Base-by-base conservation (phyloP, 2,888 invertebrate species). In the Lepidocyrtinus sp. region DNA sequence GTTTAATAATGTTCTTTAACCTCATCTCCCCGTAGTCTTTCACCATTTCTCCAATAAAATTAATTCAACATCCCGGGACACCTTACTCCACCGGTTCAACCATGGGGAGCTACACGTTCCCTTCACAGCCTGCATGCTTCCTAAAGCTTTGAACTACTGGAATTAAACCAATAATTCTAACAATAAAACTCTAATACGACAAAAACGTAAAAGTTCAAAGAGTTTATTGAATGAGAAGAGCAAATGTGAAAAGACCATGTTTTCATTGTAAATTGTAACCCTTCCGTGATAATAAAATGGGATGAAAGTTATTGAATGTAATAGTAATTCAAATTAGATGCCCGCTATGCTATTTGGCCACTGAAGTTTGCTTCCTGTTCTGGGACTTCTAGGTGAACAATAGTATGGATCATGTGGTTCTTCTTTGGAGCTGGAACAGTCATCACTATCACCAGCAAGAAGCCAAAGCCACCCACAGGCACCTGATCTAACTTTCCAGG, bases 321-420 rank as follows among this genome's bases (percentile, higher is more conserved):
- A 36, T 7, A 36, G 70, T 36, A 71, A 77, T 77, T 77, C 77
- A 77, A 77, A 77, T 77, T 77, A 77, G 77, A 72, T 68, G n/a
- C 77, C 72, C 69, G 77, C 77, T 77, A 77, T 67, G 77, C 72
- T 50, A 62, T 61, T 65, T 77, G 67, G 72, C 77, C 77, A 77
- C 77, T 77, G 77, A 5, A 7, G 46, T 73, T 21, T 72, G 63
- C 27, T 26, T 27, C 19, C 7, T 26, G 26, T 69, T 69, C 25
- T 36, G 5, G 36, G 36, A 36, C 5, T 36, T 36, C 5, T 5
- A 36, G 5, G 36, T 36, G 36, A 36, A 12, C 36, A 12, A 36
- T 36, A 12, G 36, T 12, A 36, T 36, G 12, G 36, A 5, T 36
- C n/a, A n/a, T n/a, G n/a, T n/a, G n/a, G n/a, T n/a, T n/a, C n/a